A percentile compares a stretch with the other conserved stretches of the same genome.
These are phyloP conservation scores for Drosophila navojoa DNA, from an alignment of 1,140 invertebrate species.

Conservation along the genomic window DNA sequence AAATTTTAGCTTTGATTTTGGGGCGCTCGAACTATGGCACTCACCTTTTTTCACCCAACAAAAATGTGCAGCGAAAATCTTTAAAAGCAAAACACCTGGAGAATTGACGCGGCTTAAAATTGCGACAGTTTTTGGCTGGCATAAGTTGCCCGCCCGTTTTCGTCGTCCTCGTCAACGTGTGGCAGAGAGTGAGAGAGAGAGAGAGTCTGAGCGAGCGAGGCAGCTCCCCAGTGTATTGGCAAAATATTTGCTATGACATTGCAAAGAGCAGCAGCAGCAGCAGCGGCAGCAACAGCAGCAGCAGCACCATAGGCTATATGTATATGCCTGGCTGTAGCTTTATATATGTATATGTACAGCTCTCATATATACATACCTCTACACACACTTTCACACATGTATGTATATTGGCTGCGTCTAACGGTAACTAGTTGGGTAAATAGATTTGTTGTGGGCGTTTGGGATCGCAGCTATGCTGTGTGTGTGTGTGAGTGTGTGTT, in stretches of 20 bases:
- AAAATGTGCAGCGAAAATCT: conserved; percentile 42
- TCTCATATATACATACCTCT: conserved; percentile 1
- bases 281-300: conserved; percentile 19
- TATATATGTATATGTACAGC: conserved; percentile 31
- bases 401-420: conserved; percentile 73
- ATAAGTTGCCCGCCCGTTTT: conserved; percentile 59
- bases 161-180: conserved; percentile 14
- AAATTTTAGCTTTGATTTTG: conserved; percentile 41
- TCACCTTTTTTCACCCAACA: conserved; percentile 22
- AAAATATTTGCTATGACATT: conserved; percentile 80
- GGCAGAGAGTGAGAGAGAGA: neutral
- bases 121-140: conserved; percentile 48
- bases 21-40: conserved; percentile 24
- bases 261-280: conserved; percentile 68
- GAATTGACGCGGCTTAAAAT: conserved; percentile 43
- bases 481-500: neutral
- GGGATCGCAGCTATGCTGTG: conserved; percentile 21
- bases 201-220: neutral
- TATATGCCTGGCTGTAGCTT: conserved; percentile 59
- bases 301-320: conserved; percentile 68
- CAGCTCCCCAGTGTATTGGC: conserved; percentile 71
- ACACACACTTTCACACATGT: conserved; percentile 28
- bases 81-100: conserved; percentile 41
- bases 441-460: conserved; percentile 75
- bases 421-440: conserved; percentile 79